These are phyloP conservation scores for Salarias fasciatus DNA, from an alignment of 2,797 vertebrate species.

Conservation along the genomic window DNA sequence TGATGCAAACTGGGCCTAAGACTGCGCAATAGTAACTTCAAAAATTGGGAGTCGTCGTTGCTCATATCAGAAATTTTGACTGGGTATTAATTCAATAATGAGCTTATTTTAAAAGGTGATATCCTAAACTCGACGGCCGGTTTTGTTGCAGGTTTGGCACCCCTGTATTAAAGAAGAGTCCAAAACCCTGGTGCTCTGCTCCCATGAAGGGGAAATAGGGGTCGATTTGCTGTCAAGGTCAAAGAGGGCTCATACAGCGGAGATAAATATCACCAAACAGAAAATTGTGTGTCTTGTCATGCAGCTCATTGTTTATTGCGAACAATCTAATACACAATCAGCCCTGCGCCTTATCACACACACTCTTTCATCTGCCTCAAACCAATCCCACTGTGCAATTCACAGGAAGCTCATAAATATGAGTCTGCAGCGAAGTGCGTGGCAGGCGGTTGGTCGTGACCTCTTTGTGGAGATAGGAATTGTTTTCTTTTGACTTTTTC, in stretches of 20 bases:
- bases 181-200: not conserved
- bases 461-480: constrained; percentile 31
- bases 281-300: constrained; percentile 21
- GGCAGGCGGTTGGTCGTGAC: constrained; percentile 37
- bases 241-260: constrained; percentile 9
- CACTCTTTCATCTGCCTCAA: constrained; percentile 42
- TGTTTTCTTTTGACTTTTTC: constrained; percentile 26
- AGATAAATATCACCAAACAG: constrained; percentile 33
- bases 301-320: constrained; percentile 33
- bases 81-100: too few species aligned
- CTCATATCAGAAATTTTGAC: too few species aligned
- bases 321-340: constrained; percentile 52
- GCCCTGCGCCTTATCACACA: constrained; percentile 17
- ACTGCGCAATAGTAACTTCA: too few species aligned
- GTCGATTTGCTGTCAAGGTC: constrained; percentile 24
- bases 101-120: too few species aligned
- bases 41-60: too few species aligned
- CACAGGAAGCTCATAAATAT: constrained; percentile 47
- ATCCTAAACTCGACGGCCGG: too few species aligned
- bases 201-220: constrained; percentile 5
- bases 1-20: too few species aligned
- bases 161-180: too few species aligned
- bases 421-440: constrained; percentile 36
- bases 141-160: too few species aligned
- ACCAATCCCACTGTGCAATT: constrained; percentile 32